Evolutionary conservation across 2,888 invertebrate genomes (phyloP).

Genomic region (Caenorhabditis sp.): DNA sequence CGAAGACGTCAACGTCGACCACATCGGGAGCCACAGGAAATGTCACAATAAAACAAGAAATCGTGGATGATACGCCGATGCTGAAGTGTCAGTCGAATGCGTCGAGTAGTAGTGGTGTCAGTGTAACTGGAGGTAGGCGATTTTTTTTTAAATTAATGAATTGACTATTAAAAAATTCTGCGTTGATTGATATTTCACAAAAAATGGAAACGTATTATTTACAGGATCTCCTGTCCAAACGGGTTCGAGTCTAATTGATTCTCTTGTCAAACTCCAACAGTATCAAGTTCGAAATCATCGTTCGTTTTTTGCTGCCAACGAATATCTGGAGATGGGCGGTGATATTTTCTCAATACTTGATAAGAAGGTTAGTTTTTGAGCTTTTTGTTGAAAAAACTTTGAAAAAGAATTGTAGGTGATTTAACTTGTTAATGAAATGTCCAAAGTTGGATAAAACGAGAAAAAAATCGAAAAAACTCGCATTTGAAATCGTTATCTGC

Average conservation of each 20-base stretch:
- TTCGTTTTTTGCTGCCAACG: slow-evolving; percentile 27
- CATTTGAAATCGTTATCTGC: too few relatives aligned
- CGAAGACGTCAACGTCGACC: slow-evolving; percentile 13
- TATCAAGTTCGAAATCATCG: slow-evolving; percentile 31
- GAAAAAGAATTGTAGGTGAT: too few relatives aligned
- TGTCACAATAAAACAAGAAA: background rate
- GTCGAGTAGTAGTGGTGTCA: slow-evolving; percentile 23
- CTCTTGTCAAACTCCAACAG: slow-evolving; percentile 25
- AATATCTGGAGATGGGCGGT: slow-evolving; percentile 19
- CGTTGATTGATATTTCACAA: background rate
- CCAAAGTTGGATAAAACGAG: too few relatives aligned
- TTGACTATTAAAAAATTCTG: too few relatives aligned
- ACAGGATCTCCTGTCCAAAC: slow-evolving; percentile 7
- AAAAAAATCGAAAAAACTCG: too few relatives aligned
- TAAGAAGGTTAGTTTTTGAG: slow-evolving; percentile 23
- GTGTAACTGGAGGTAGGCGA: slow-evolving; percentile 2
- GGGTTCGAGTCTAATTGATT: slow-evolving; percentile 8
- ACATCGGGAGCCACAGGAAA: background rate
- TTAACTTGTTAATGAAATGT: too few relatives aligned
- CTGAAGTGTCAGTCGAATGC: slow-evolving; percentile 26
- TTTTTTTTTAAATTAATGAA: background rate
- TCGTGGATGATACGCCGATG: slow-evolving; percentile 22
- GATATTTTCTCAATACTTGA: slow-evolving; percentile 26
- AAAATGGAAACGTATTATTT: background rate
- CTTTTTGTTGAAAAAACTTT: too few relatives aligned